phyloP scores from a whole-genome alignment of 2,113 vertebrate genomes.

The Prinia subflava region DNA sequence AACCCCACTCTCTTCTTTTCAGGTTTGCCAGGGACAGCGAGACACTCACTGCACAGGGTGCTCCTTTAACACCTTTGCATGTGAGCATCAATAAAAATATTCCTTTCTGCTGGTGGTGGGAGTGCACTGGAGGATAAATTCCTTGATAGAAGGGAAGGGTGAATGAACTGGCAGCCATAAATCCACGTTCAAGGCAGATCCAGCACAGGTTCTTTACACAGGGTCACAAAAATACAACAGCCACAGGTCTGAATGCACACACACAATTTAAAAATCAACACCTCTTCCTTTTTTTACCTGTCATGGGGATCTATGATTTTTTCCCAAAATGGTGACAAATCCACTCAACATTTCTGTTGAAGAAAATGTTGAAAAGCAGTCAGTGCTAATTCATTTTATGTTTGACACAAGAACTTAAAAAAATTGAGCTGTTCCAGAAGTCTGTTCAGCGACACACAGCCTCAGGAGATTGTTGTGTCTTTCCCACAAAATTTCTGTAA shows the following conservation, averaged over 20 bases:
- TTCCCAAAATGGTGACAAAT: background rate
- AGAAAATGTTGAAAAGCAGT: background rate
- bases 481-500: background rate
- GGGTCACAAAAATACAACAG: background rate
- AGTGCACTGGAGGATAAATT: background rate
- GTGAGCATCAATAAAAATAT: background rate
- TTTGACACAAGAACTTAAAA: background rate
- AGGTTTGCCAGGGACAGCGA: background rate
- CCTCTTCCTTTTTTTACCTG: background rate
- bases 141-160: background rate
- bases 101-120: background rate
- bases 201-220: background rate
- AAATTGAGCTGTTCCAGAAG: background rate
- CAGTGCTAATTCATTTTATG: background rate
- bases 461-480: background rate
- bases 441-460: background rate
- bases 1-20: background rate
- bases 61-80: background rate
- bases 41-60: background rate
- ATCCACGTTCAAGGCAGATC: background rate
- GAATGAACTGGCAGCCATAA: background rate
- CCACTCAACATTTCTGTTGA: background rate
- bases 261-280: background rate
- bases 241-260: background rate
- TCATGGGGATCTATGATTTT: background rate